phyloP scores from a whole-genome alignment of 2,797 vertebrate genomes.

The Sebastes steindachneri region DNA sequence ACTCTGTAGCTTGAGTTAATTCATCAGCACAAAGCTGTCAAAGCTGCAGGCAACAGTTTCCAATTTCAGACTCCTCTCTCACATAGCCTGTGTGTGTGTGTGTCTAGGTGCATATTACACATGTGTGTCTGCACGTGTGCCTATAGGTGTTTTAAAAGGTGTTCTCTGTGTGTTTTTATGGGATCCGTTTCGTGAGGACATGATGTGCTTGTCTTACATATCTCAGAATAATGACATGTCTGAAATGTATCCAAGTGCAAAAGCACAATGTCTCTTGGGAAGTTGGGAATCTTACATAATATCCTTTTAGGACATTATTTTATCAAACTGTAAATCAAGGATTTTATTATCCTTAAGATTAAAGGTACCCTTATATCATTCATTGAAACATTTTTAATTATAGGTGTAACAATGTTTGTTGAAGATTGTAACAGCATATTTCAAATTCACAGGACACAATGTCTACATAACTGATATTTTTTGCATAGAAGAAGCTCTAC shows the following conservation, averaged over 20 bases:
- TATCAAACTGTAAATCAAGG: background rate
- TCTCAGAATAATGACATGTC: conserved; percentile 42
- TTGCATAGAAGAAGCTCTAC: background rate
- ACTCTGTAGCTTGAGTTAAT: conserved; percentile 50
- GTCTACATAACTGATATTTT: background rate
- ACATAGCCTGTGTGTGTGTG: background rate
- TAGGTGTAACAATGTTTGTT: background rate
- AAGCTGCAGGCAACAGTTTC: conserved; percentile 46
- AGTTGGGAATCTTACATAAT: background rate
- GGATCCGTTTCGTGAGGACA: conserved; percentile 16
- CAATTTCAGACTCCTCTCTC: conserved; percentile 42
- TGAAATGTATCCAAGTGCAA: conserved; percentile 22
- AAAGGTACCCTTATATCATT: background rate
- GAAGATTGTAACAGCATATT: background rate
- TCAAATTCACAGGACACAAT: background rate
- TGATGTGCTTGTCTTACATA: conserved; percentile 57
- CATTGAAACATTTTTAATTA: background rate
- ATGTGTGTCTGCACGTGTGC: background rate
- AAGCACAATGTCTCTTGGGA: background rate
- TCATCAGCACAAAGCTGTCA: conserved; percentile 63
- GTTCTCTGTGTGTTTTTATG: conserved; percentile 6
- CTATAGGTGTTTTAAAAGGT: conserved; percentile 36
- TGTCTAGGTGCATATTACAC: background rate
- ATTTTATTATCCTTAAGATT: background rate
- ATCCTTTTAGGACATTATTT: background rate